phyloP scores from a whole-genome alignment of 2,797 vertebrate species.

The Gadopsis marmoratus region DNA sequence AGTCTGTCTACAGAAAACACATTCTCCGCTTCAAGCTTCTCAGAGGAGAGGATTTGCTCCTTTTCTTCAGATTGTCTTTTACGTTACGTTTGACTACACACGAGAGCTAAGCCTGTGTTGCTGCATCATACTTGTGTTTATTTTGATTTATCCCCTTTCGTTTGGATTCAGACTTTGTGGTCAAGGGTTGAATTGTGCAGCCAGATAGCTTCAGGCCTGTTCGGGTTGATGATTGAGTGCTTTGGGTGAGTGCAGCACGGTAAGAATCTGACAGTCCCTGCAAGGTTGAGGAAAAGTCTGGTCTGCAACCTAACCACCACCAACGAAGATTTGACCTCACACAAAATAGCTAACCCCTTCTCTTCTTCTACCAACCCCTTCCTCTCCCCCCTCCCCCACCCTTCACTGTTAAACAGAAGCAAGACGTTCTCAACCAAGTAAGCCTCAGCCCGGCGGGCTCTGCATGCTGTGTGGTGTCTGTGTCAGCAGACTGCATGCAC shows the following conservation, averaged over 20 bases:
- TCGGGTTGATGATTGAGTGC: neutral
- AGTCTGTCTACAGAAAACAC: too few relatives aligned
- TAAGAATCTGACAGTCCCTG: neutral
- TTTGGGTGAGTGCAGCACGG: neutral
- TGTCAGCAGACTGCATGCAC: conserved; percentile 83
- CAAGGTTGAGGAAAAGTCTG: neutral
- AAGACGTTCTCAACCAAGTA: conserved; percentile 92
- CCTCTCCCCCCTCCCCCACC: conserved; percentile 36
- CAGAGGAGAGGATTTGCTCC: neutral
- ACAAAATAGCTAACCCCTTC: conserved; percentile 56
- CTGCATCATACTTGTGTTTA: neutral
- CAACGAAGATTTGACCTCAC: too few relatives aligned
- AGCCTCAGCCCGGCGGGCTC: conserved; percentile 75
- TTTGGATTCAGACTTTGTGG: neutral
- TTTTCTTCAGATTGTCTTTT: neutral
- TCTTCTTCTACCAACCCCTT: conserved; percentile 59
- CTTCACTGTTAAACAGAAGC: conserved; percentile 84
- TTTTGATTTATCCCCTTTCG: neutral
- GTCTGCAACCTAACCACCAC: neutral
- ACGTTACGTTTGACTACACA: neutral
- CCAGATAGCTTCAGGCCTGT: neutral
- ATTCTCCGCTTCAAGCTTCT: too few relatives aligned
- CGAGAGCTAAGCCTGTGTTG: too few relatives aligned
- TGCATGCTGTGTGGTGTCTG: conserved; percentile 84
- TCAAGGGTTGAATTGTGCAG: neutral